Evolutionary conservation across 2,113 vertebrate genomes (phyloP), one percentile per base, ranked within the genome.

Genomic region (Cathartes aura): DNA sequence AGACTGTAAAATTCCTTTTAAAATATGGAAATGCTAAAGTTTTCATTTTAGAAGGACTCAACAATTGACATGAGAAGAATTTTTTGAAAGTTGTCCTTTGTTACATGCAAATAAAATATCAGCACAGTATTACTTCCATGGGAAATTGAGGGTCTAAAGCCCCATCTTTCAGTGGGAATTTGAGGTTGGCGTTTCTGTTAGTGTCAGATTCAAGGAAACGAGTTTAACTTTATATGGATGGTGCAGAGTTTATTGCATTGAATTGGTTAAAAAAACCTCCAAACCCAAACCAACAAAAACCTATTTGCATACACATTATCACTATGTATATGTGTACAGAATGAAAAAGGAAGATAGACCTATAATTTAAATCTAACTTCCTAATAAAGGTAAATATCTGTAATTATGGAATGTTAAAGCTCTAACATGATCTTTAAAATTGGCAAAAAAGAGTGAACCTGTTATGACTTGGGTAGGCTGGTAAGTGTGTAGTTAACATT

Each of bases 391-490:
- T 60, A 96, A 92, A 23, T 38, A 17, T 95, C 24, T 76, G 32
- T 86, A 97, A 93, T 96, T 68, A 56, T 66, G 50, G 36, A 63
- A 72, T 91, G 45, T 85, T 97, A 95, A 94, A 81, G 67, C 59
- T 96, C 53, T 91, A 80, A 87, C 43, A 70, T 21, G 90, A 68
- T 81, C 55, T 97, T 93, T 85, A 75, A 95, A 94, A 95, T 45
- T 73, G 64, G 66, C 89, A 85, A 82, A 73, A 70, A 94, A 36
- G 52, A 71, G 18, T 85, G 72, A 96, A 89, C 84, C 58, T 78
- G 21, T 88, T 59, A 47, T 85, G 63, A 87, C 76, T 94, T 83
- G 66, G 20, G 70, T 72, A 90, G 66, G 29, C 58, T 93, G 83
- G 47, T 91, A 91, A 76, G 7, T 27, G 11, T 67, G 58, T 91